Conservation (phyloP, 2,113 vertebrate genomes). For the Sitta europaea region DNA sequence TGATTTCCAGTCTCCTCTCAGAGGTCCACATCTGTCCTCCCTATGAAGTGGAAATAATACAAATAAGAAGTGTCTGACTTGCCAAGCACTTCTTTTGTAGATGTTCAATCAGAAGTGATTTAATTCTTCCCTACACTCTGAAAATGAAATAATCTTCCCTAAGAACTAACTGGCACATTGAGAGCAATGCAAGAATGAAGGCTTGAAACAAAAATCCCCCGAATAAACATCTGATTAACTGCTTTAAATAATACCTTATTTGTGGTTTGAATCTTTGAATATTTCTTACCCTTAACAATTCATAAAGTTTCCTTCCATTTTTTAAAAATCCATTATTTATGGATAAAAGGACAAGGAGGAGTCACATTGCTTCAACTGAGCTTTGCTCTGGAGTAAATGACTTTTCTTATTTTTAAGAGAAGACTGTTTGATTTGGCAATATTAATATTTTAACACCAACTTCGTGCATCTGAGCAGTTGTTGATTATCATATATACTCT, state of each 20-base stretch:
- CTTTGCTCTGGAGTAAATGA: neutral
- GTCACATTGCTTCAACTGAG: neutral
- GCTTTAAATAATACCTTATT: neutral
- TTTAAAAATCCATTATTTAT: constrained; percentile 32
- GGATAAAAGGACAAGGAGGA: neutral
- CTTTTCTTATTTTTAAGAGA: neutral
- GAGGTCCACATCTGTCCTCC: neutral
- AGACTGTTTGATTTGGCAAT: neutral
- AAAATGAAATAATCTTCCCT: neutral
- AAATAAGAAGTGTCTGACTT: neutral
- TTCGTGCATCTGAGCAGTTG: neutral
- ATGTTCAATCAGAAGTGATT: neutral
- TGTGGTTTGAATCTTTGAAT: neutral
- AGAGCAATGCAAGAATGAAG: neutral
- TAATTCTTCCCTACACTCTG: neutral
- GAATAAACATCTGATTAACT: neutral
- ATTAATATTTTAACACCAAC: neutral
- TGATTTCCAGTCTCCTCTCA: neutral
- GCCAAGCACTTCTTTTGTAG: neutral
- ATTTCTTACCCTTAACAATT: neutral
- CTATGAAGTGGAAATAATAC: neutral
- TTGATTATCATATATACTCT: neutral
- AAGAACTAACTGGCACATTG: neutral
- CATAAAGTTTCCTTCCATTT: neutral
- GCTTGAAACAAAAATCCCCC: neutral